Evolutionary conservation across 2,888 invertebrate species (phyloP).

Genomic region (Sesamia inferens): DNA sequence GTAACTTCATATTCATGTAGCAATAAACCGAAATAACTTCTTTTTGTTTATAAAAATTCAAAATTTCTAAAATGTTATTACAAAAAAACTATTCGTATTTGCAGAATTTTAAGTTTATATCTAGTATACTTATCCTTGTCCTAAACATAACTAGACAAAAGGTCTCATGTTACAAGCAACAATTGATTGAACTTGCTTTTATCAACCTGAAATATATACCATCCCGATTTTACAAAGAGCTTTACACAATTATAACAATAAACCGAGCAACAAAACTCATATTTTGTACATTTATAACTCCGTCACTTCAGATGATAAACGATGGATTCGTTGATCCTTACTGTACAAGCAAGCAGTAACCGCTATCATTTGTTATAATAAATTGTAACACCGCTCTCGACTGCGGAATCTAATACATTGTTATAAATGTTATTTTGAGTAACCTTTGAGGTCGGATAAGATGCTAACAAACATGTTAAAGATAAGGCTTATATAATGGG

Average conservation of each 20-base stretch:
- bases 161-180: too few relatives aligned
- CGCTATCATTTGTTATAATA: constrained; percentile 81
- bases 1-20: too few relatives aligned
- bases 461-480: constrained; percentile 49
- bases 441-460: constrained; percentile 46
- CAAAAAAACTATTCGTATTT: too few relatives aligned
- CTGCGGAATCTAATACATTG: constrained; percentile 60
- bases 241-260: background rate
- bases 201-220: background rate
- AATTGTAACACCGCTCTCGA: constrained; percentile 70
- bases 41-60: too few relatives aligned
- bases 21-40: too few relatives aligned
- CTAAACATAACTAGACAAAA: too few relatives aligned
- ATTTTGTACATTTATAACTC: constrained; percentile 52
- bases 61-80: too few relatives aligned
- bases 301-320: constrained; percentile 71
- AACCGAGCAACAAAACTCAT: constrained; percentile 2
- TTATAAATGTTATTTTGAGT: constrained; percentile 69
- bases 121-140: too few relatives aligned
- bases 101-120: too few relatives aligned
- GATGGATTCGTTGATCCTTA: constrained; percentile 73
- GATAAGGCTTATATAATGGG: constrained; percentile 7
- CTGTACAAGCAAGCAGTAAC: constrained; percentile 65
- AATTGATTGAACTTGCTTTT: too few relatives aligned
- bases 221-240: background rate